phyloP scores from a whole-genome alignment of 1,140 invertebrate species.

The Pseudomyrmex sp. region DNA sequence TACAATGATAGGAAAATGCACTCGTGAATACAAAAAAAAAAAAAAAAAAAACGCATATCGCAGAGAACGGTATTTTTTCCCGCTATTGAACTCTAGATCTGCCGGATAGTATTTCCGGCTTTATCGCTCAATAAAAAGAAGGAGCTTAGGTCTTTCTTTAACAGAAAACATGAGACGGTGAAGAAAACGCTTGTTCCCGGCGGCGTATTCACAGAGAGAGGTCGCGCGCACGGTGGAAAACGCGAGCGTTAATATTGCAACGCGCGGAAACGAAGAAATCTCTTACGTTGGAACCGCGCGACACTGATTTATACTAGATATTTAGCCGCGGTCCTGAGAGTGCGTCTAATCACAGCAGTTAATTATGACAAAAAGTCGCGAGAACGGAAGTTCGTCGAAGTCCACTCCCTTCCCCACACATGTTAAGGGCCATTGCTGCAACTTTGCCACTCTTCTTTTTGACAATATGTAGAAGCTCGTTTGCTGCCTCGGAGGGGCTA shows the following conservation, averaged over 20 bases:
- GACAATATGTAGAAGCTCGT: conserved; percentile 48
- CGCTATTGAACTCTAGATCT: background rate
- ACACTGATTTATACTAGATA: conserved; percentile 6
- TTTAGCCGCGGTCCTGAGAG: background rate
- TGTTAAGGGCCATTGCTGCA: conserved; percentile 17
- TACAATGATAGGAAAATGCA: conserved; percentile 9
- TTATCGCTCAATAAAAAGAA: conserved; percentile 37
- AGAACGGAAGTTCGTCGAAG: conserved; percentile 24
- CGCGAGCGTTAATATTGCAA: conserved; percentile 31
- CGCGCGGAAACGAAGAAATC: conserved; percentile 22
- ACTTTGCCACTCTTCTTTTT: conserved; percentile 24
- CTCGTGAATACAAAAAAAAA: conserved; percentile 6
- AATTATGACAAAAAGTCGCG: conserved; percentile 42
- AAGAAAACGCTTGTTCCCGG: background rate
- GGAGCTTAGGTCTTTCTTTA: background rate
- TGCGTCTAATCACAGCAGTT: conserved; percentile 43
- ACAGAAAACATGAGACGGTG: conserved; percentile 13
- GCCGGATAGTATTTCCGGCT: background rate
- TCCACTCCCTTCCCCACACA: background rate
- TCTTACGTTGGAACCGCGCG: background rate
- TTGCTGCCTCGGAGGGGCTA: conserved; percentile 35
- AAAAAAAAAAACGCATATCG: conserved; percentile 13
- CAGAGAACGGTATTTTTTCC: background rate
- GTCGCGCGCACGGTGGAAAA: background rate
- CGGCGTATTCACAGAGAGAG: conserved; percentile 19